Percentiles rank a stretch among this genome's conserved stretches.
phyloP scores from a whole-genome alignment of 2,797 vertebrate species.

The Spinus pinus region DNA sequence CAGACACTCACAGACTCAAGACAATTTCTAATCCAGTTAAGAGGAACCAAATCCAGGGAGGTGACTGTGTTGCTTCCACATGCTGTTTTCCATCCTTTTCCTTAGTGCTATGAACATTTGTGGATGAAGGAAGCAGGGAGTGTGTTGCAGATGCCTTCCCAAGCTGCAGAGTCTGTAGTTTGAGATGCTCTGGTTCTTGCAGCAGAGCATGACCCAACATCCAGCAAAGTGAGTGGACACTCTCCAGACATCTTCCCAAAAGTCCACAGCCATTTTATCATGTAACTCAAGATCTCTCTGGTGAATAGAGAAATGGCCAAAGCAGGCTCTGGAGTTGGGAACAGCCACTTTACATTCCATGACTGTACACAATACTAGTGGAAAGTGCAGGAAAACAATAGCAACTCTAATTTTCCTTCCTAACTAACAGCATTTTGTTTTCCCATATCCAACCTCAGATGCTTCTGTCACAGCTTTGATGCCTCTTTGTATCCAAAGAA shows the following conservation, averaged over 20 bases:
- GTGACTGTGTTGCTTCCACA: background rate
- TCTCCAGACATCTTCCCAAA: background rate
- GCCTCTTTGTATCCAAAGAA: background rate
- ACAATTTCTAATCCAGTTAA: background rate
- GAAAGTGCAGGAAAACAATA: background rate
- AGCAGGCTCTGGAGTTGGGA: background rate
- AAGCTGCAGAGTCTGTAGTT: background rate
- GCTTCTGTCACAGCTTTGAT: background rate
- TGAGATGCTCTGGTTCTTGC: background rate
- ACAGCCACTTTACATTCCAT: background rate
- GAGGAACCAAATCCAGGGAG: background rate
- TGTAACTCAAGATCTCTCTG: background rate
- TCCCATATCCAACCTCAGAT: background rate
- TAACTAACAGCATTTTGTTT: background rate
- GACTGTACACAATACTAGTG: background rate
- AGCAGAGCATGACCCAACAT: background rate
- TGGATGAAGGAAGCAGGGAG: background rate
- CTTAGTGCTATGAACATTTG: background rate
- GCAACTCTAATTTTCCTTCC: background rate
- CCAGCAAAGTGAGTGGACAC: rapidly evolving
- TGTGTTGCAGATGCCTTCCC: background rate
- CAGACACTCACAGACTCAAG: background rate
- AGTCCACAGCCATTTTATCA: background rate
- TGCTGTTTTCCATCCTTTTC: background rate
- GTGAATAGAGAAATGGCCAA: background rate